These are phyloP conservation scores for Trichoplax adhaerens DNA, from an alignment of 37 sponge, comb jelly and placozoan genomes.

Conservation along the genomic window DNA sequence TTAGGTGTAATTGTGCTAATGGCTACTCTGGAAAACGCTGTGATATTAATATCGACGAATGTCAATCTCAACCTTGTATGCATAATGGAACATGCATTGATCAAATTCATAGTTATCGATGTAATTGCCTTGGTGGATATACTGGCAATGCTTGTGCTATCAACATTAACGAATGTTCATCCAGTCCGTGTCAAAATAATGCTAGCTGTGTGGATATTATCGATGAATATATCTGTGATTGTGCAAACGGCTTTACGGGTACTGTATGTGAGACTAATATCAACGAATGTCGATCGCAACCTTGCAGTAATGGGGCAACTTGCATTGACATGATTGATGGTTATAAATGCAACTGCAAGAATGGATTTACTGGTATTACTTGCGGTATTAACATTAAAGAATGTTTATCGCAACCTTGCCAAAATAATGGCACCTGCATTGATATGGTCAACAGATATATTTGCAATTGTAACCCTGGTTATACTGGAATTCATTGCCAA, in stretches of 20 bases:
- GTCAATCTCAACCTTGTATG: no score
- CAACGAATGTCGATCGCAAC: slow-evolving; percentile 28
- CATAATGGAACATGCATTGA: not conserved
- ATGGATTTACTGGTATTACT: slow-evolving; percentile 10
- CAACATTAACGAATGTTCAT: slow-evolving; percentile 15
- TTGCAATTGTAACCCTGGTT: slow-evolving; percentile 17
- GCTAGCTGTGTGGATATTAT: slow-evolving; percentile 13
- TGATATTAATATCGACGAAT: no score
- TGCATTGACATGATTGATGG: slow-evolving; percentile 15
- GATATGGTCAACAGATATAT: slow-evolving; percentile 16
- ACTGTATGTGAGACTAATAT: slow-evolving; percentile 30
- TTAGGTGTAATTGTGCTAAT: no score
- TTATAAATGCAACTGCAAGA: slow-evolving; percentile 16
- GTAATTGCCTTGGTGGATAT: slow-evolving; percentile 2
- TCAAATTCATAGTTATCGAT: slow-evolving; percentile 4
- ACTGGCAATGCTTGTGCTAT: slow-evolving; percentile 12
- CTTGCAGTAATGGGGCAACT: slow-evolving; percentile 43
- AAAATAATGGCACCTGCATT: slow-evolving; percentile 12
- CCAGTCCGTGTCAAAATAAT: not conserved
- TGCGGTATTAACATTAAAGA: slow-evolving; percentile 10
- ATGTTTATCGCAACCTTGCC: not conserved
- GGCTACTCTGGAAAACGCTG: no score
- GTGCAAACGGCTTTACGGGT: slow-evolving; percentile 36
- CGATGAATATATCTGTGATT: slow-evolving; percentile 28
- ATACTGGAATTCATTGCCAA: slow-evolving; percentile 30